Conservation (phyloP, 2,888 invertebrate genomes). For the Frankliniella intonsa region DNA sequence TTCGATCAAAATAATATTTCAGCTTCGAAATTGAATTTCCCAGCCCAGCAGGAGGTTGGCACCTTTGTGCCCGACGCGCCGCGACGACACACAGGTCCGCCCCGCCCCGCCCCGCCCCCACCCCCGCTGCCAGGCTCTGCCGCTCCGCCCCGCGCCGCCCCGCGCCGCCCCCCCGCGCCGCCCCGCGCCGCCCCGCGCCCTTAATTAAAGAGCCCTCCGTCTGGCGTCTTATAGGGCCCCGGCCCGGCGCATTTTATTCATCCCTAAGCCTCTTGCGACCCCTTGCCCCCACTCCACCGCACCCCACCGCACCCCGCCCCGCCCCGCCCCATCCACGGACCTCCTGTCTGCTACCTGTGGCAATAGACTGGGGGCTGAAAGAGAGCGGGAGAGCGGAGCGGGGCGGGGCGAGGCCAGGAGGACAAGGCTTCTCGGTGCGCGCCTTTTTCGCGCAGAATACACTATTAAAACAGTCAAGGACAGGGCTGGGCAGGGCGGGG, state of each 20-base stretch:
- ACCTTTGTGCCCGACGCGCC: too few species aligned
- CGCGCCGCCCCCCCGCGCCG: background rate
- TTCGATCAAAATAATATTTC: too few species aligned
- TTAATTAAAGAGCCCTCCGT: constrained; percentile 18
- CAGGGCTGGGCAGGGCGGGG: too few species aligned
- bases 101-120: background rate
- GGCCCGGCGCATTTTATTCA: constrained; percentile 7
- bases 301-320: background rate
- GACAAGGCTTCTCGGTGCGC: too few species aligned
- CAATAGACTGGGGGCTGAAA: background rate
- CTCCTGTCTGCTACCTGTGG: background rate
- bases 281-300: background rate
- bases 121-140: too few species aligned
- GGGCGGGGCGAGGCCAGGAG: background rate
- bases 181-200: background rate
- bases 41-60: too few species aligned
- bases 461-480: too few species aligned
- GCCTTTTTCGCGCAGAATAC: too few species aligned
- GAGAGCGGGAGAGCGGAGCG: background rate
- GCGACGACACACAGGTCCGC: background rate
- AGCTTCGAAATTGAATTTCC: too few species aligned
- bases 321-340: background rate
- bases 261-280: constrained; percentile 2
- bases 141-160: background rate
- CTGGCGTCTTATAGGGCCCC: constrained; percentile 11